Evolutionary conservation across 2,113 vertebrate species (phyloP), one percentile per base, ranked within the genome.

Genomic region (Indri indri): DNA sequence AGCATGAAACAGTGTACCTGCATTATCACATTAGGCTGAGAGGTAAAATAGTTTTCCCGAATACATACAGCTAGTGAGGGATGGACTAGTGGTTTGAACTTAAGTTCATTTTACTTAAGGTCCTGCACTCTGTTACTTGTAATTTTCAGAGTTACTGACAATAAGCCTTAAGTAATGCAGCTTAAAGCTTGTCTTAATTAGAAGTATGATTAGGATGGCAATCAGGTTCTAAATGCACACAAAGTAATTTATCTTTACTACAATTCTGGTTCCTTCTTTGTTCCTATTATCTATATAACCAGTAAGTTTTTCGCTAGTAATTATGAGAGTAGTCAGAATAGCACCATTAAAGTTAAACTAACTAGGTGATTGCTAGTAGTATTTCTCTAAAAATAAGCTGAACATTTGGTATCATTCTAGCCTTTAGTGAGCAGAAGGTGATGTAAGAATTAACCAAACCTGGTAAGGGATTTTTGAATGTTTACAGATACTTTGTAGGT

Each of bases 171-270:
- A 96, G 70, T 52, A 86, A 27, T 9, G 5, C 50, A 94, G 22
- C 37, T 88, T 87, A 92, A 80, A 94, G 88, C 18, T 63, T 79
- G n/a, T 91, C n/a, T 79, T 93, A 90, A 52, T 74, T 74, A 83
- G 9, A 79, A 82, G 30, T 70, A 37, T 68, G 47, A 68, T 59
- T 95, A 77, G 22, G 42, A 83, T 88, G n/a, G 70, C 83, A 59
- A 22, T 61, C 57, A 68, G 50, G 57, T 85, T 94, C 34, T 73
- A 30, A 70, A 65, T 42, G 47, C 8, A 57, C 30, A 40, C 22
- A 20, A n/a, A 68, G 9, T 66, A 57, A 71, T 61, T 96, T 90
- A 73, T 85, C 57, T 80, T 90, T 76, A 79, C 8, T 84, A 34
- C 47, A 65, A 63, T 93, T 90, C 22, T 92, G 17, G 22, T 88